Evolutionary conservation across 2,888 invertebrate genomes (phyloP).

Genomic region (Xanthia icteritia): DNA sequence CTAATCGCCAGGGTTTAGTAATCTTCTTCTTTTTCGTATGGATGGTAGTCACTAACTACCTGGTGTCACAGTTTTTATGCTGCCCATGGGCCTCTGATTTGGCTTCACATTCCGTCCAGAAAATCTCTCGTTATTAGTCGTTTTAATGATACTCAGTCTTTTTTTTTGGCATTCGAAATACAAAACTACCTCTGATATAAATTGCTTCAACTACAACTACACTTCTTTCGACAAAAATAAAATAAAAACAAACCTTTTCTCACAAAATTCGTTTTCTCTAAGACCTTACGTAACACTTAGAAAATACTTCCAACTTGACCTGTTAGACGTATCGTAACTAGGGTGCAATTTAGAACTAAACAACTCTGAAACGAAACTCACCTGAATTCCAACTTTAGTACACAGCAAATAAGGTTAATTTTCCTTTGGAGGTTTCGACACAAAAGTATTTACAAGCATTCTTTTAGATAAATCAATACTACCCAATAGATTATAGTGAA

Average conservation of each 20-base stretch:
- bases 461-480: constrained; percentile 46
- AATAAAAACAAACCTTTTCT: not conserved
- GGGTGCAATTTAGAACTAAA: constrained; percentile 29
- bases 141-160: too few relatives aligned
- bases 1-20: too few relatives aligned
- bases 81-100: too few relatives aligned
- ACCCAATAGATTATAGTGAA: constrained; percentile 26
- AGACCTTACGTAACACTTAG: constrained; percentile 20
- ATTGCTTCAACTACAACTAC: not conserved
- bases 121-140: too few relatives aligned
- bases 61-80: too few relatives aligned
- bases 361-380: not conserved
- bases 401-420: not conserved
- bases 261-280: not conserved
- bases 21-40: too few relatives aligned
- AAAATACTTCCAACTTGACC: not conserved
- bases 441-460: constrained; percentile 14
- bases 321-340: not conserved
- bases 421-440: not conserved
- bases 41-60: too few relatives aligned
- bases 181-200: not conserved
- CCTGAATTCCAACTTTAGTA: not conserved
- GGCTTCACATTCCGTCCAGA: too few relatives aligned
- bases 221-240: not conserved
- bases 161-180: too few relatives aligned